These are phyloP conservation scores for Rhabdornis inornatus DNA, from an alignment of 2,113 vertebrate species.

Conservation along the genomic window DNA sequence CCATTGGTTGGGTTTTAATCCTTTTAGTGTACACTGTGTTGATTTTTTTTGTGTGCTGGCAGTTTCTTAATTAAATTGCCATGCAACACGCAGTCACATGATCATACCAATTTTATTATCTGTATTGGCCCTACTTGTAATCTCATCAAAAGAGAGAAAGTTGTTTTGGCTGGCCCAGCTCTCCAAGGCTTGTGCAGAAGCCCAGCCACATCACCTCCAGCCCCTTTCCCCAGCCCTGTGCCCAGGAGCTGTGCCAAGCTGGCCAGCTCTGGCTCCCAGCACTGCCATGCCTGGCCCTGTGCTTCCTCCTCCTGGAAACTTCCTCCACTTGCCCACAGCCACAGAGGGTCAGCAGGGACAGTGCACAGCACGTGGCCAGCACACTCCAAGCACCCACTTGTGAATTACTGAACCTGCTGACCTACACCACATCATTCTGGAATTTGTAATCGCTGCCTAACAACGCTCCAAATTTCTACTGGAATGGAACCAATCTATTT, in stretches of 20 bases:
- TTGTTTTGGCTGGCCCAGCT: background rate
- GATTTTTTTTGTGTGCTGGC: background rate
- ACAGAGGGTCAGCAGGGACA: accelerated
- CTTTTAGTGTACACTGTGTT: background rate
- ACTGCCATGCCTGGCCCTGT: accelerated
- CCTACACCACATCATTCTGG: background rate
- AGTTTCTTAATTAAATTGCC: conserved; percentile 25
- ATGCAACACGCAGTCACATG: background rate
- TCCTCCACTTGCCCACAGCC: background rate
- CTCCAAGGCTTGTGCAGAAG: background rate
- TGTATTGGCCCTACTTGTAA: background rate
- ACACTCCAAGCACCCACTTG: background rate
- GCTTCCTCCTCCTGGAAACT: background rate
- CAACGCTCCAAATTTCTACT: background rate
- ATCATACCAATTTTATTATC: background rate
- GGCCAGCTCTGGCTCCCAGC: accelerated
- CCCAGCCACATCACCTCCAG: accelerated
- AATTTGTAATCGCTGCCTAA: background rate
- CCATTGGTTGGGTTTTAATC: background rate
- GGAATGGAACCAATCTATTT: background rate
- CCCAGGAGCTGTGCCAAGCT: background rate
- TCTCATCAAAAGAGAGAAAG: background rate
- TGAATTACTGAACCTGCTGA: background rate
- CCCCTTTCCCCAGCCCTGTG: background rate
- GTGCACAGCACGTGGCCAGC: background rate